Evolutionary conservation across 2,888 invertebrate species (phyloP).

Genomic region (Caenorhabditis macrosperma): DNA sequence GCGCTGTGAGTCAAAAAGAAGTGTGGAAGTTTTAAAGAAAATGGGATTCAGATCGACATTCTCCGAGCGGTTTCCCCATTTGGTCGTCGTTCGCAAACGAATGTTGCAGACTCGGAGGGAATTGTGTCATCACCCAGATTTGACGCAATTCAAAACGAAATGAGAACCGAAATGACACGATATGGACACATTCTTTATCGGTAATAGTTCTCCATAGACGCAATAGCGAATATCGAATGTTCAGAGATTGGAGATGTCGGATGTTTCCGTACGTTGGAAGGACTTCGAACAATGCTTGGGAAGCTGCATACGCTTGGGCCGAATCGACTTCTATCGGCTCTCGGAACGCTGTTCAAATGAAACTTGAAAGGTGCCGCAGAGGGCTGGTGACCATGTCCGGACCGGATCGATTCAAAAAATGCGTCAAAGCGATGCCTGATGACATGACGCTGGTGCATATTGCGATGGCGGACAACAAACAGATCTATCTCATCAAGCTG

Average conservation of each 20-base stretch:
- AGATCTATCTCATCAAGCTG: conserved; percentile 51
- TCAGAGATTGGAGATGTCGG: conserved; percentile 61
- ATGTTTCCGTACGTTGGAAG: conserved; percentile 57
- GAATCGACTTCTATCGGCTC: conserved; percentile 62
- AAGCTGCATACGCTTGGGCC: conserved; percentile 54
- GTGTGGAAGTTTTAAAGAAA: no score
- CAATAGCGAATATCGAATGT: background rate
- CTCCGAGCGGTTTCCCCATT: conserved; percentile 57
- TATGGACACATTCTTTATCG: conserved; percentile 37
- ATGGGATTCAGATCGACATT: conserved; percentile 19
- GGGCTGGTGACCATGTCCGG: conserved; percentile 43
- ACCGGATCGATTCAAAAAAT: conserved; percentile 14
- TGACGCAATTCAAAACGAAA: background rate
- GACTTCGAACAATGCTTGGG: conserved; percentile 47
- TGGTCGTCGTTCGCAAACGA: conserved; percentile 27
- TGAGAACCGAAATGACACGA: conserved; percentile 25
- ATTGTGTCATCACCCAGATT: background rate
- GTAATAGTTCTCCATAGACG: conserved; percentile 1
- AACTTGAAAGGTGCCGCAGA: conserved; percentile 27
- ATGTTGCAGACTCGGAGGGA: background rate
- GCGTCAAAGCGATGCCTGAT: conserved; percentile 34
- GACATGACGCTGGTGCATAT: conserved; percentile 61
- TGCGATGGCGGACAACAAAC: conserved; percentile 45
- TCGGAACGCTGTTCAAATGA: conserved; percentile 41
- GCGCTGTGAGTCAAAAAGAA: background rate